phyloP scores from a whole-genome alignment of 2,113 vertebrate species.

The Labeo catla region DNA sequence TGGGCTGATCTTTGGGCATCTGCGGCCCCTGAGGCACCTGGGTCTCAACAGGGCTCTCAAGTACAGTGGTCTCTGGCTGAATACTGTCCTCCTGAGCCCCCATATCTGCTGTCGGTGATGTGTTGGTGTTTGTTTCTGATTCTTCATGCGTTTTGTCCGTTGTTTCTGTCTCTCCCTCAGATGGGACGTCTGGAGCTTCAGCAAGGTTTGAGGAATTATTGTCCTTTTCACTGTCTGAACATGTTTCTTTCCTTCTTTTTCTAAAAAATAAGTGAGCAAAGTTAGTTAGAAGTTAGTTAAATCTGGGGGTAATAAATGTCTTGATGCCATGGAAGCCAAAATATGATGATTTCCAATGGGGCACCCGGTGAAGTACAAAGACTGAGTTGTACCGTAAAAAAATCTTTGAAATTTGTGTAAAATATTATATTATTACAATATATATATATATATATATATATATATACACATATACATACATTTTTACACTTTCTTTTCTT shows the following conservation, averaged over 20 bases:
- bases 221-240: background rate
- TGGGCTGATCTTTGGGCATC: conserved; percentile 41
- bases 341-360: background rate
- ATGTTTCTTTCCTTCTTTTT: conserved; percentile 63
- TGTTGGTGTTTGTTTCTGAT: conserved; percentile 2
- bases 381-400: no score
- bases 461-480: no score
- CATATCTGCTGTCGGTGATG: background rate
- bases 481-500: no score
- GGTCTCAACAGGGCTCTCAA: conserved; percentile 13
- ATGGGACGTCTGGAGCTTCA: background rate
- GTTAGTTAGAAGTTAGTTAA: background rate
- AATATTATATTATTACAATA: no score
- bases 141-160: conserved; percentile 16
- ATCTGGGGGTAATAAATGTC: no score
- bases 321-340: no score
- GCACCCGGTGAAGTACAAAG: background rate
- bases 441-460: no score
- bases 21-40: conserved; percentile 22
- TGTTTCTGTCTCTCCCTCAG: background rate
- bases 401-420: no score
- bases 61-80: conserved; percentile 4
- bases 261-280: conserved; percentile 54
- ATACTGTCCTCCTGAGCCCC: conserved; percentile 32
- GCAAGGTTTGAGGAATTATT: conserved; percentile 56